Evolutionary conservation across 2,888 invertebrate genomes (phyloP), one percentile per base, ranked within the genome.

Genomic region (Caenorhabditis plicata): DNA sequence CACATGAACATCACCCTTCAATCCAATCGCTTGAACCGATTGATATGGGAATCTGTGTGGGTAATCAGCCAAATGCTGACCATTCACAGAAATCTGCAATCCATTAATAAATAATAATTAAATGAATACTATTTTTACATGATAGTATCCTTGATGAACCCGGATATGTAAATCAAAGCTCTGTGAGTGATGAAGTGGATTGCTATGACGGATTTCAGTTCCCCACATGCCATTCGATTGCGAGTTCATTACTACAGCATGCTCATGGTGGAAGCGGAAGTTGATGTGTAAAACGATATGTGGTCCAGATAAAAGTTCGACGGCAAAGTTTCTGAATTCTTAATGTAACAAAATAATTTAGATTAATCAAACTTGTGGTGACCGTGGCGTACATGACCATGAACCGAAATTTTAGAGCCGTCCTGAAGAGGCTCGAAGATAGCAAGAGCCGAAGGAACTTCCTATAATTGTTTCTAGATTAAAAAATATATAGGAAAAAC

Each of bases 301-400:
- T 29, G 73, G 72, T 43, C 73, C 74, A 26, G 72, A 68, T 49
- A 74, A 61, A 35, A 74, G 61, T 43, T 74, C 74, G 20, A 74
- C 63, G 50, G 67, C 63, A 45, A 74, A 74, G 44, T 65, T 69
- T 33, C 68, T 68, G 45, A 23, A 61, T 15, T 26, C 19, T 26
- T 26, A 26, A 11, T 26, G 11, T 9, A 13, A 7, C 5, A 15
- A 29, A 33, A 42, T 4, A 7, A 32, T 13, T 4, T 32, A 5
- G 7, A 7, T 42, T 19, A 17, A 45, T 19, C n/a, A 35, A 3
- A 35, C 57, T 68, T 58, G 52, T 68, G 68, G 33, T 65, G 65
- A 25, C 64, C 63, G 40, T 68, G 62, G 36, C 53, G 51, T 13
- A 67, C 67, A 40, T 68, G 62, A 36, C 68, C 68, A 36, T 63